Conservation (phyloP, 2,113 vertebrate genomes). For the Hylia prasina region DNA sequence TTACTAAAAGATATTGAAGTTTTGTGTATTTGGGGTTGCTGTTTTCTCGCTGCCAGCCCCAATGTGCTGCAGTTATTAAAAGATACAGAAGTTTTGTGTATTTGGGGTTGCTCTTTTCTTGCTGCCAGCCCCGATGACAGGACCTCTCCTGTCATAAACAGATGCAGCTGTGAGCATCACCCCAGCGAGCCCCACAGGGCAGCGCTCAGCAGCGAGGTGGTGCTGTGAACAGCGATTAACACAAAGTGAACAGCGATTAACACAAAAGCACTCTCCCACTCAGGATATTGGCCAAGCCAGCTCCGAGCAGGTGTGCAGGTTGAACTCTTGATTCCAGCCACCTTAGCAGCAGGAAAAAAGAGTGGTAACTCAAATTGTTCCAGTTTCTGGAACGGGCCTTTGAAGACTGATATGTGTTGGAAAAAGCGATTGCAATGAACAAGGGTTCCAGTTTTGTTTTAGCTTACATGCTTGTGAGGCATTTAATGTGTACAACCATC, state of each 20-base stretch:
- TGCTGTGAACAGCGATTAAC: not conserved
- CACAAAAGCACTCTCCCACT: not conserved
- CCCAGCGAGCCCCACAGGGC: not conserved
- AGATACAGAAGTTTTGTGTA: no score
- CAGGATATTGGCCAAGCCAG: no score
- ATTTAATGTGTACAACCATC: not conserved
- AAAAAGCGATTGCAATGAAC: not conserved
- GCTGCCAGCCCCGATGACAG: not conserved
- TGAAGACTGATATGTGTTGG: not conserved
- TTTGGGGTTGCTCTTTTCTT: no score
- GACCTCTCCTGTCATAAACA: not conserved
- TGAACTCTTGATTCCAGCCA: not conserved
- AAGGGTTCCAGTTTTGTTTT: not conserved
- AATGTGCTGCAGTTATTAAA: no score
- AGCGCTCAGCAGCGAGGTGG: not conserved
- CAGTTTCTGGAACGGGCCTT: not conserved
- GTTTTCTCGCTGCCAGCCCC: no score
- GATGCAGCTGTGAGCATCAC: not conserved
- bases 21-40: not conserved
- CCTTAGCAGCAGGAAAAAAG: not conserved
- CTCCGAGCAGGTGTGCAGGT: not conserved
- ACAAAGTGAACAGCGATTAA: not conserved
- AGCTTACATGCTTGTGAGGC: not conserved
- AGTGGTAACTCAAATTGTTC: not conserved
- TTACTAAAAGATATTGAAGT: not conserved